Evolutionary conservation across 2,113 vertebrate genomes (phyloP), one percentile per base, ranked within the genome.

Genomic region (Aptenodytes forsteri): DNA sequence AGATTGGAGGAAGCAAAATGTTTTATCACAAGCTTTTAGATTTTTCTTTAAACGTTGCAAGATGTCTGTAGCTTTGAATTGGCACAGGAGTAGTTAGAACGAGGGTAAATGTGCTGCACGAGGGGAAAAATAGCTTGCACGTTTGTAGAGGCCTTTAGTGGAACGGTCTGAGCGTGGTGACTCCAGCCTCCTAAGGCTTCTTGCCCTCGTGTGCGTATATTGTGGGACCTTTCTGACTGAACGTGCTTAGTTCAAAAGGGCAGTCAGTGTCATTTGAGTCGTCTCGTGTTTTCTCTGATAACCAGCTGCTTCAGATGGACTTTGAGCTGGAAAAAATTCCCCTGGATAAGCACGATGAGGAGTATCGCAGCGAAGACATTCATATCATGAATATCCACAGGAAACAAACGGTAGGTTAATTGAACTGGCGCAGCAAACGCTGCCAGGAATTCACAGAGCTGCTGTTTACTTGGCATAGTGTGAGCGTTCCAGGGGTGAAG

Each of bases 321-420:
- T 99, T 99, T 87, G 98, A 97, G 70, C 98, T 98, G 97, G 98
- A 99, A 88, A 96, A 98, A 92, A 98, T 99, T 89, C 99, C 99
- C 75, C 93, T 98, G 95, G 98, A 99, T 13, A 97, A 98, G 96
- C 99, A 99, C 26, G 99, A 99, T 55, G 98, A 99, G 89, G 99
- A 99, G 89, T 99, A 99, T 46, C 99, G 98, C 87, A 99, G 99
- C 32, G 98, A 99, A 64, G 99, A 99, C 98, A 99, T 99, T 84
- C 99, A 98, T 73, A 99, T 99, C 62, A 22, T 99, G 58, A 98
- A 95, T 89, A 98, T 99, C 91, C 98, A 82, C 92, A 98, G 94
- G 97, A 98, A 98, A 30, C 81, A 19, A 34, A 13, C 2, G 86
- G 98, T 98, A 81, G 49, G 91, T 90, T 52, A 4, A 54, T 27